Base-by-base conservation (phyloP, 2,888 invertebrate species). In the Tipula helvola region DNA sequence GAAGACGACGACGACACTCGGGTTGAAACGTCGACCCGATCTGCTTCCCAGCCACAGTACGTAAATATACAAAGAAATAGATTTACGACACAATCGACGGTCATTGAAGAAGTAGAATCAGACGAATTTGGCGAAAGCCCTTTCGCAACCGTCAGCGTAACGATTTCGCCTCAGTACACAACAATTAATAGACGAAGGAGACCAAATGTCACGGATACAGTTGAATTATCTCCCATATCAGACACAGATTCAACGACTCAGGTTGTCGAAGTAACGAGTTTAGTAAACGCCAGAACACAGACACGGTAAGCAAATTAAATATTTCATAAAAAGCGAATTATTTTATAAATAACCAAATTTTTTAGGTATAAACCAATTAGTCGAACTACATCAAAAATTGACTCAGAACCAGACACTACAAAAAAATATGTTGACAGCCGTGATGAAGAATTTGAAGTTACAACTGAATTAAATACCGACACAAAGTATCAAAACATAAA, bases 61-160 rank as follows among this genome's bases (percentile, higher is more conserved):
- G 95, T 95, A 0, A 96, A 95, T 87, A 95, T 96, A 41, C 92
- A 95, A 85, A 92, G 96, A 87, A 93, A 94, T 0, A 93, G 93
- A 89, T 95, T 94, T 13, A 92, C 93, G 0, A 92, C 89, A 16
- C 89, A 87, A 57, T 86, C 88, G 8, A 83, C 86, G 7, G 41
- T 57, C 12, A 85, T 86, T 12, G 88, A 88, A n/a, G 87, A 87
- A 7, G 87, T 88, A 87, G 85, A 87, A 12, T 42, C 85, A 36
- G 86, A 87, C 8, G 85, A 36, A 36, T 41, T 84, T 18, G 39
- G 44, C 16, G 42, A 18, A 83, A 86, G 57, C 10, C 85, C 28
- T 86, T 18, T 41, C 36, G 10, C 16, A 83, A 36, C 12, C 16
- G 44, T 47, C 16, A 44, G 52, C 44, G 86, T 8, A 4, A 85